These are phyloP conservation scores for Rhagoletis zephyria DNA, from an alignment of 1,140 invertebrate genomes.

Conservation along the genomic window DNA sequence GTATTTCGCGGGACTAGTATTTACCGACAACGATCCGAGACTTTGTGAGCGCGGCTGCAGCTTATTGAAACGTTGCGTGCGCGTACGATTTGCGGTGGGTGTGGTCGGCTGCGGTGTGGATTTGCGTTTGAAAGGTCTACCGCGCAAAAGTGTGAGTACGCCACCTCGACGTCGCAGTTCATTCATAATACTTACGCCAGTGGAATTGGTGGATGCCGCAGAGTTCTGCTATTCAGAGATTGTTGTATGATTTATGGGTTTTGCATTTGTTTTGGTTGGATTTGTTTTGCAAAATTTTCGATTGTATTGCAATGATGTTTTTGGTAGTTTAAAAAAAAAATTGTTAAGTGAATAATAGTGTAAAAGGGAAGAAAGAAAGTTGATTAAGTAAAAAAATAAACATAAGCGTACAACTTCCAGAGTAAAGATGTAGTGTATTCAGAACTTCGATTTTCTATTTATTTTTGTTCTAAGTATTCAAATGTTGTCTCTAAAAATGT, in stretches of 20 bases:
- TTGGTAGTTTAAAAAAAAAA: not conserved
- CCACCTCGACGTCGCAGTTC: conserved; percentile 69
- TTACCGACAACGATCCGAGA: conserved; percentile 72
- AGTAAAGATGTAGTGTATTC: not conserved
- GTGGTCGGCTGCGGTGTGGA: conserved; percentile 69
- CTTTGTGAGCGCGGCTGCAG: conserved; percentile 70
- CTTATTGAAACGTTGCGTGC: conserved; percentile 64
- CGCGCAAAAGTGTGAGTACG: conserved; percentile 67
- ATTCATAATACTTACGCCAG: conserved; percentile 69
- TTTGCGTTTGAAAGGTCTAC: conserved; percentile 69
- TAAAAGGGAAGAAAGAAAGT: conserved; percentile 12
- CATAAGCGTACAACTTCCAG: not conserved
- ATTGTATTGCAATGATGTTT: not conserved
- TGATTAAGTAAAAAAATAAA: not conserved
- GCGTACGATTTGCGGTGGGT: conserved; percentile 62
- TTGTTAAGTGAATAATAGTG: not conserved
- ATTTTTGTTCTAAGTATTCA: not conserved
- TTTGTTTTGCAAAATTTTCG: conserved; percentile 32
- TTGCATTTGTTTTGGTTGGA: not conserved
- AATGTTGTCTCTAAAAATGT: not conserved
- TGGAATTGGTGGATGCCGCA: conserved; percentile 62
- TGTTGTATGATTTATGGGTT: conserved; percentile 9
- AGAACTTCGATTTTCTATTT: not conserved
- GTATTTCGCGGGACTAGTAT: conserved; percentile 67
- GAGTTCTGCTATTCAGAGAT: conserved; percentile 57